These are phyloP conservation scores for Brachyalestes nurse DNA, from an alignment of 2,797 vertebrate genomes.

Conservation along the genomic window DNA sequence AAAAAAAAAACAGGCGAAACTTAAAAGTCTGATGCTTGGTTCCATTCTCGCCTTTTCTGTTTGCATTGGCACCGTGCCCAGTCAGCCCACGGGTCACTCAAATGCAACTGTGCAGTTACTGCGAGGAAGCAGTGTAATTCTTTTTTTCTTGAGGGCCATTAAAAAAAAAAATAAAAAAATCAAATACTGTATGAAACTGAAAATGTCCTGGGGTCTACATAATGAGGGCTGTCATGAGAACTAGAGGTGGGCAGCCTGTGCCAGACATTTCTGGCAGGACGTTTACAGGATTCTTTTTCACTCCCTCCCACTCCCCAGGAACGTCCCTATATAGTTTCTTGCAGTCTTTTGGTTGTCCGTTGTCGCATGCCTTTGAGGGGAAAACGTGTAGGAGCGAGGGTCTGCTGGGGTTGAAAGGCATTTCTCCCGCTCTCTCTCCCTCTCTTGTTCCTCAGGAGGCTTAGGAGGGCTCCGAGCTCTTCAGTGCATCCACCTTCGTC, in stretches of 20 bases:
- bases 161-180: neutral
- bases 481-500: slow-evolving; percentile 91
- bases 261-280: slow-evolving; percentile 36
- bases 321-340: slow-evolving; percentile 53
- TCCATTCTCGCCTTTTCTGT: neutral
- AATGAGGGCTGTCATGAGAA: slow-evolving; percentile 37
- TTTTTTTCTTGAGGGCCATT: slow-evolving; percentile 8
- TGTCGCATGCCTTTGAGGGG: slow-evolving; percentile 48
- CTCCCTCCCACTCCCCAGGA: slow-evolving; percentile 36
- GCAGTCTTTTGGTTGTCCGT: slow-evolving; percentile 37
- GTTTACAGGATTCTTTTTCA: slow-evolving; percentile 35
- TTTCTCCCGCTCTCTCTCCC: slow-evolving; percentile 40
- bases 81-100: slow-evolving; percentile 22
- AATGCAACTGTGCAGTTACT: slow-evolving; percentile 20
- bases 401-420: slow-evolving; percentile 50
- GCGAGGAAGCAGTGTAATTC: slow-evolving; percentile 33
- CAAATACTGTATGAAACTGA: slow-evolving; percentile 41
- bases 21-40: slow-evolving; percentile 7
- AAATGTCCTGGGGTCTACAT: slow-evolving; percentile 24
- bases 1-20: neutral
- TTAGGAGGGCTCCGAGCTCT: slow-evolving; percentile 87
- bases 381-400: slow-evolving; percentile 56
- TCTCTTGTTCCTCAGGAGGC: slow-evolving; percentile 54
- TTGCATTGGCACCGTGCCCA: slow-evolving; percentile 27
- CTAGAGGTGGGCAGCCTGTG: slow-evolving; percentile 48